These are phyloP conservation scores for Petrocephalus microphthalmus DNA, from an alignment of 2,113 vertebrate species.

Conservation along the genomic window DNA sequence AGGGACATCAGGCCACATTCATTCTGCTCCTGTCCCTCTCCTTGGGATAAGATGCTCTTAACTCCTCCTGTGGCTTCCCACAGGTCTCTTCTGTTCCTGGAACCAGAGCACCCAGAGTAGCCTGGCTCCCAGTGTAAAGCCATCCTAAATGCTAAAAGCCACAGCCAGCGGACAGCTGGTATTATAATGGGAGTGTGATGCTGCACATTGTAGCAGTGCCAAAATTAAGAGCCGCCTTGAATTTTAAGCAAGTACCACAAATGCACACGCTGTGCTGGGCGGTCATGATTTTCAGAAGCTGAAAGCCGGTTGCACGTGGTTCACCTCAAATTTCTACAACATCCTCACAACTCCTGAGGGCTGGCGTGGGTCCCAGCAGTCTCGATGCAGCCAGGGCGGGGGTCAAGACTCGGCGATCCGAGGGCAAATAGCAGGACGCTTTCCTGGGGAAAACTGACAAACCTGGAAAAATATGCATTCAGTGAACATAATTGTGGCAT, in stretches of 20 bases:
- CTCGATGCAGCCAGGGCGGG: slow-evolving; percentile 54
- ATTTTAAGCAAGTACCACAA: not conserved
- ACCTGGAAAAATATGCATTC: not conserved
- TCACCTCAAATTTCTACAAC: not conserved
- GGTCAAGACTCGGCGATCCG: slow-evolving; percentile 45
- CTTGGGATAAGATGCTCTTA: not conserved
- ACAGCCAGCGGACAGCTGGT: not conserved
- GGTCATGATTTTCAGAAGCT: not conserved
- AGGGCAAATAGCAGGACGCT: slow-evolving; percentile 51
- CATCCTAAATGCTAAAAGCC: not conserved
- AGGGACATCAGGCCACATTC: not conserved
- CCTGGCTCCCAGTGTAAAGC: not conserved
- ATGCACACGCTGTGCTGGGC: not conserved
- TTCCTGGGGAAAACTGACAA: not conserved
- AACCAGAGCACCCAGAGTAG: not conserved
- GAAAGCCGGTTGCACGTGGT: not conserved
- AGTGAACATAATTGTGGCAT: not conserved
- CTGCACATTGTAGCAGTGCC: not conserved
- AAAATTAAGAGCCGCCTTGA: not conserved
- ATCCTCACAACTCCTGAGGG: slow-evolving; percentile 49
- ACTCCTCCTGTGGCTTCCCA: not conserved
- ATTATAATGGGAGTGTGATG: not conserved
- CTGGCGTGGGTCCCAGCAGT: slow-evolving; percentile 56
- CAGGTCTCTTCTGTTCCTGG: not conserved
- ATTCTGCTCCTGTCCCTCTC: not conserved